These are phyloP conservation scores for Lumbricus terrestris DNA, from an alignment of 2,888 invertebrate genomes.

Conservation along the genomic window DNA sequence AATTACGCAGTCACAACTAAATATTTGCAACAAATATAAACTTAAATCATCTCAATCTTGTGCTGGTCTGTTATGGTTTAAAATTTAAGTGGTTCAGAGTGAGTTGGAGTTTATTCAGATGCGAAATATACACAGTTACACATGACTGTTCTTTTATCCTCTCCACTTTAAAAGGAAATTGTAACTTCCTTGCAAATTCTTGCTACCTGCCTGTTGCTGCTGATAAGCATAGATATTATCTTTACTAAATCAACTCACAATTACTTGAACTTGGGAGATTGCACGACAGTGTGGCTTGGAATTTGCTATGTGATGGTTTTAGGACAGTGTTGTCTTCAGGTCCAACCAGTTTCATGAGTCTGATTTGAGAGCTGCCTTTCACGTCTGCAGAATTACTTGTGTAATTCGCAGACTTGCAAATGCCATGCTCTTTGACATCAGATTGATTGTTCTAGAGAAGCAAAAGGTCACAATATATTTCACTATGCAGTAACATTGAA, in stretches of 20 bases:
- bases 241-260: neutral
- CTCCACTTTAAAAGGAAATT: too few relatives aligned
- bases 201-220: neutral
- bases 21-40: neutral
- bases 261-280: neutral
- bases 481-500: neutral
- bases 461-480: neutral
- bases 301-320: neutral
- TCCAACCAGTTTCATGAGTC: slow-evolving; percentile 4
- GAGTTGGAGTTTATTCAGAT: neutral
- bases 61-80: neutral
- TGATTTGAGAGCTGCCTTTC: neutral
- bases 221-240: neutral
- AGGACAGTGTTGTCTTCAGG: neutral
- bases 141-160: too few relatives aligned
- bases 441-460: neutral
- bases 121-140: too few relatives aligned
- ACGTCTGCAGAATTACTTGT: neutral
- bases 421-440: neutral
- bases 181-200: too few relatives aligned
- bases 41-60: neutral
- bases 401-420: neutral
- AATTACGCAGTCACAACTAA: neutral
- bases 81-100: neutral
- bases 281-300: neutral